Evolutionary conservation across 1,140 invertebrate species (phyloP), one percentile per base, ranked within the genome.

Genomic region (Macrobrachium nipponense): DNA sequence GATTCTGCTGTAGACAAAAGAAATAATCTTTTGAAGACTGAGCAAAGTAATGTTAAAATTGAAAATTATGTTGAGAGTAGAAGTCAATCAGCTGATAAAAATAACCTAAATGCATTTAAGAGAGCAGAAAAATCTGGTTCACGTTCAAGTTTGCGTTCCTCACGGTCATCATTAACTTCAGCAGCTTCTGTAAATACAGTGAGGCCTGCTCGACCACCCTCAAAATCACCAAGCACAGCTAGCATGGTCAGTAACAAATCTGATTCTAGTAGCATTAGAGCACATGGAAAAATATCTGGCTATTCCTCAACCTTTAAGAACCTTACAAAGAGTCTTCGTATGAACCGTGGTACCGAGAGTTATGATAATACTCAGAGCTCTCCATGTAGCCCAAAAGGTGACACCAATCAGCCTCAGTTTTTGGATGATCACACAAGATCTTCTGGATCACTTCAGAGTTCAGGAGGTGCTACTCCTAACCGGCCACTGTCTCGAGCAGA

Each of bases 151-250:
- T 91, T 97, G 14, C 93, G 95, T 1, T 96, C 95, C 88, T 97
- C 96, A 0, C 92, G 95, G 8, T 96, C 95, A 89, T 96, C 96
- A 0, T 92, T 97, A 43, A 96, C 96, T 89, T 96, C 95, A 90
- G 93, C 95, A 1, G 94, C 94, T 3, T 89, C 96, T 8, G 95
- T 96, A 0, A 95, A 95, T 88, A 96, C 95, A 0, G 95, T 96
- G 0, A 92, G 94, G 84, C 94, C 94, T 75, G 92, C 94, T 23
- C 92, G 93, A 3, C 90, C 92, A 15, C 80, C 82, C 1, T 89
- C 85, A 17, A 80, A 85, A 66, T 82, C 86, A 59, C 70, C 81
- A 77, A 89, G 76, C 64, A 84, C 85, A 36, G 51, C 85, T 58
- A 87, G 85, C 60, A 73, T 89, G 58, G 61, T 84, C n/a, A 80